A percentile compares a stretch with the other conserved stretches of the same genome.
These are phyloP conservation scores for Coelopa frigida DNA, from an alignment of 1,140 invertebrate genomes.

Conservation along the genomic window DNA sequence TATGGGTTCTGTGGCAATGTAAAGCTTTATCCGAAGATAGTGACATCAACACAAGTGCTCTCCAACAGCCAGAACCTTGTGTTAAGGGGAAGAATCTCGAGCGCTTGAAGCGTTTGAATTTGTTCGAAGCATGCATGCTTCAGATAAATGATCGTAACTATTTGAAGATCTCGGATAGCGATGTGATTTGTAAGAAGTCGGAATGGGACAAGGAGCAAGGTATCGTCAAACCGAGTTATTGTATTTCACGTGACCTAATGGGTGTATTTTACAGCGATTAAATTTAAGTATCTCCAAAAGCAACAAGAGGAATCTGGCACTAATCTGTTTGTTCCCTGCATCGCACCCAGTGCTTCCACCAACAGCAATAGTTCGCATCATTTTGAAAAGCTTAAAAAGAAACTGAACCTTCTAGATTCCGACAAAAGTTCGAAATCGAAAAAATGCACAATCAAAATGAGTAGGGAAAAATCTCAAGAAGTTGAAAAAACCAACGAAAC, in stretches of 20 bases:
- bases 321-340: no score
- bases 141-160: slow-evolving; percentile 80
- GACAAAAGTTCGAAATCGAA: no score
- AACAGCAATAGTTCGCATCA: slow-evolving; percentile 1
- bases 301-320: no score
- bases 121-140: slow-evolving; percentile 81
- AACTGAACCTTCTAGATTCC: no score
- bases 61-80: slow-evolving; percentile 60
- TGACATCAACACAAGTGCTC: slow-evolving; percentile 47
- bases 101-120: slow-evolving; percentile 70
- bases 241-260: neutral
- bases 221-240: slow-evolving; percentile 18
- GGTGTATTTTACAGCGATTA: slow-evolving; percentile 5
- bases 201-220: slow-evolving; percentile 52
- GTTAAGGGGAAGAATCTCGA: slow-evolving; percentile 67
- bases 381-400: slow-evolving; percentile 15
- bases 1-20: slow-evolving; percentile 77
- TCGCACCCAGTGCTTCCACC: no score
- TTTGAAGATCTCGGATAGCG: slow-evolving; percentile 49
- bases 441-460: no score
- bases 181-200: slow-evolving; percentile 50
- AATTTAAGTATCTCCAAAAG: slow-evolving; percentile 15
- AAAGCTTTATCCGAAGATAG: slow-evolving; percentile 61
- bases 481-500: no score
- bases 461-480: no score